Evolutionary conservation across 2,888 invertebrate species (phyloP), one percentile per base, ranked within the genome.

Genomic region (Rhaphigaster nebulosa): DNA sequence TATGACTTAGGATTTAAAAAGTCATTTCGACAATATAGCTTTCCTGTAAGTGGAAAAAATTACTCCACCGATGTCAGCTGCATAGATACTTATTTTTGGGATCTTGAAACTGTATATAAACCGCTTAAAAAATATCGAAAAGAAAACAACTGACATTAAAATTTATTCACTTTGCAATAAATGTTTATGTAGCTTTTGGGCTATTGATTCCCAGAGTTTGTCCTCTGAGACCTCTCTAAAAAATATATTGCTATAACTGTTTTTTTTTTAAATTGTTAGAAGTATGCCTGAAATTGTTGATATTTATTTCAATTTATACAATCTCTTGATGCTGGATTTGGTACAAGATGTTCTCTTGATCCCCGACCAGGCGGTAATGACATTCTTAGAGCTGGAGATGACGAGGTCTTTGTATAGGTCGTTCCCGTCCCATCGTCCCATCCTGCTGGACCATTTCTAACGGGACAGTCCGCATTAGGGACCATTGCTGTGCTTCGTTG

Each of bases 331-430:
- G 29, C 4, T 1, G 15, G 13, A 29, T n/a, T n/a, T n/a, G 60
- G 10, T 60, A 3, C n/a, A 26, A 15, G 6, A 15, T 1, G 29
- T 29, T 65, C 60, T n/a, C 29, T 65, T 15, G 41, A 26, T 60
- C 56, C n/a, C 6, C 20, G n/a, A 60, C 26, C 1, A n/a, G 29
- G 23, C 13, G 4, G 38, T 41, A 15, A 80, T 80, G 23, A 80
- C n/a, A 41, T 38, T 80, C 38, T 41, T 20, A 41, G 80, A 80
- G 41, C 6, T 10, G 23, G 23, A 38, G 80, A 80, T 76, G 76
- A 80, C 38, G 38, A 41, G 41, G 41, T 80, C 80, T 38, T 38
- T 23, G 76, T 80, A 80, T 80, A 80, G 80, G 80, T 80, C 80
- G 38, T 29, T 29, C 38, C 23, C 23, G 45, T 45, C 45, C 45